phyloP scores from a whole-genome alignment of 2,113 vertebrate genomes.

The Nansenia antarctica region DNA sequence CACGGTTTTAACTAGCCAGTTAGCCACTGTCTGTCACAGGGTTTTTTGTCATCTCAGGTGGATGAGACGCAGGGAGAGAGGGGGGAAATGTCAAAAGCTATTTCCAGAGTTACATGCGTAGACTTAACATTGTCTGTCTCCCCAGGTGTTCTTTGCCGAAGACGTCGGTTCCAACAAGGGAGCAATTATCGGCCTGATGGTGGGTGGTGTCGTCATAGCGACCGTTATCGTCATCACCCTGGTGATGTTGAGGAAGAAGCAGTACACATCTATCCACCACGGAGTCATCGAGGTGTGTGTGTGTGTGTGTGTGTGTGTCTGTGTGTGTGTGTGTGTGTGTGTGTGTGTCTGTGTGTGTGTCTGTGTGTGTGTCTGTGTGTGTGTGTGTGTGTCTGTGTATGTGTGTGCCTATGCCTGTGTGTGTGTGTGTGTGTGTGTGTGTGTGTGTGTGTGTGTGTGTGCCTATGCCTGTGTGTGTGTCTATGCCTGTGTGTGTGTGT shows the following conservation, averaged over 20 bases:
- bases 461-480: too few species aligned
- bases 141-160: constrained; percentile 93
- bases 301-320: neutral
- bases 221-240: constrained; percentile 98
- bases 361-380: neutral
- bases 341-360: neutral
- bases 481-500: constrained; percentile 1
- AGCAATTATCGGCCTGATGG: constrained; percentile 98
- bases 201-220: constrained; percentile 97
- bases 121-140: too few species aligned
- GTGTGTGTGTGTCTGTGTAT: constrained; percentile 27
- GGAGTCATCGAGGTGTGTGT: constrained; percentile 92
- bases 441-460: neutral
- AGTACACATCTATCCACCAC: constrained; percentile 98
- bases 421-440: constrained; percentile 26
- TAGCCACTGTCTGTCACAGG: too few species aligned
- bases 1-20: too few species aligned
- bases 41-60: too few species aligned
- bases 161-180: constrained; percentile 98
- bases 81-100: too few species aligned
- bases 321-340: constrained; percentile 19
- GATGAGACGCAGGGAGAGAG: too few species aligned
- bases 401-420: neutral
- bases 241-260: constrained; percentile 99
- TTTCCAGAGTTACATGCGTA: too few species aligned